These are phyloP conservation scores for Sebastes matsubarae DNA, from an alignment of 2,797 vertebrate species.

Conservation along the genomic window DNA sequence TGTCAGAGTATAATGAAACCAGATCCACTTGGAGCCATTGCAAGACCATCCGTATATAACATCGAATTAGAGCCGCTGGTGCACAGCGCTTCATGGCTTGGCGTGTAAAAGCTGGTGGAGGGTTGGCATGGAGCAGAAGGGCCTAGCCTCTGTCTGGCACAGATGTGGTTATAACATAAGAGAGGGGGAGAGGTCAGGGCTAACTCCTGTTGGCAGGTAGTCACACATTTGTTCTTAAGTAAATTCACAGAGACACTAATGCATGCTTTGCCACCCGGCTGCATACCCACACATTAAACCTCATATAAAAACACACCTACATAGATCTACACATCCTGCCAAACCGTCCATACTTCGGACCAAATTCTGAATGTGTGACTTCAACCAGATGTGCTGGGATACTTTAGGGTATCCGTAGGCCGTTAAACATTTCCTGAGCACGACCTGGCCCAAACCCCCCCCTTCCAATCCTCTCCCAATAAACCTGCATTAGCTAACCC, in stretches of 20 bases:
- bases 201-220: slow-evolving; percentile 19
- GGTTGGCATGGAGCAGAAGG: slow-evolving; percentile 22
- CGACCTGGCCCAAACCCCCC: slow-evolving; percentile 13
- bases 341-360: slow-evolving; percentile 14
- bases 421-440: slow-evolving; percentile 73
- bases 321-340: slow-evolving; percentile 28
- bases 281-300: slow-evolving; percentile 19
- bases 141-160: slow-evolving; percentile 23
- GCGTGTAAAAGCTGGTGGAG: slow-evolving; percentile 18
- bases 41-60: slow-evolving; percentile 23
- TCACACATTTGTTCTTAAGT: slow-evolving; percentile 23
- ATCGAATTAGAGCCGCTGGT: slow-evolving; percentile 21
- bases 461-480: slow-evolving; percentile 3
- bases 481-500: slow-evolving; percentile 47
- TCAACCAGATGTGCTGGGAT: slow-evolving; percentile 70
- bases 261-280: slow-evolving; percentile 28
- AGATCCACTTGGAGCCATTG: slow-evolving; percentile 35
- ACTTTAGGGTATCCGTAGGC: slow-evolving; percentile 61
- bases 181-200: slow-evolving; percentile 20
- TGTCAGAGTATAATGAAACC: slow-evolving; percentile 56
- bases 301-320: slow-evolving; percentile 43
- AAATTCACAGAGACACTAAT: slow-evolving; percentile 21
- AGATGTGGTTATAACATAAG: slow-evolving; percentile 25
- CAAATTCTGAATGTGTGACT: slow-evolving; percentile 49
- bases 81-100: background rate